Base-by-base conservation (phyloP, 92 coral and sea anemone genomes). In the Ricordea florida region DNA sequence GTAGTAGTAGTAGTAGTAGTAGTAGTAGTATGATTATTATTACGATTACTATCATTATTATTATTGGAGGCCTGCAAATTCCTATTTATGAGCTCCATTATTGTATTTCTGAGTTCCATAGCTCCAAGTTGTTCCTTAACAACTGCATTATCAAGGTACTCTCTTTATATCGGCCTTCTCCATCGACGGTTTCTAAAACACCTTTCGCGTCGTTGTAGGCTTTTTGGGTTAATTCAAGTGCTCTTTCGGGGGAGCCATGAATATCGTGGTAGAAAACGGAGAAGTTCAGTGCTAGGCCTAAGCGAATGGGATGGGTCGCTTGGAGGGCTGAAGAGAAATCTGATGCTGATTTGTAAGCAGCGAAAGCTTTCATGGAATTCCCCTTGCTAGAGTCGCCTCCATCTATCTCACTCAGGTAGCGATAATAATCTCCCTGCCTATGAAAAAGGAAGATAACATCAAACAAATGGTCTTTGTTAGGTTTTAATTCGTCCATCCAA, bases 81-180 rank as follows among this genome's bases (percentile, higher is more conserved):
- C n/a, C n/a, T n/a, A n/a, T n/a, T n/a, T n/a, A n/a, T n/a, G n/a
- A n/a, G n/a, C n/a, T n/a, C n/a, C n/a, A n/a, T n/a, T n/a, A 70
- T 6, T 66, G 65, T 25, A 41, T 24, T 28, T 89, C 97, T 8
- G 92, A 34, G 2, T 92, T 61, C 97, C 97, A 91, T 11, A 91
- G 73, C 7, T 92, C 87, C 21, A 91, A 82, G 43, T 91, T 91
- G 34, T 91, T 93, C 60, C 97, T 83, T 48, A 91, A 72, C 43
- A 91, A 90, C 92, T 91, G 97, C 97, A 91, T 91, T 24, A 91
- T 91, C 65, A 91, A 67, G 0, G 97, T 91, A 72, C 97, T 91
- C 49, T 91, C 97, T 53, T 91, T 91, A 90, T 91, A 91, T 6
- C 66, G 52, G 3, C 87, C 97, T 38, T 91, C 97, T 4, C 59